These are phyloP conservation scores for Ennomos quercinarius DNA, from an alignment of 2,888 invertebrate genomes.

Conservation along the genomic window DNA sequence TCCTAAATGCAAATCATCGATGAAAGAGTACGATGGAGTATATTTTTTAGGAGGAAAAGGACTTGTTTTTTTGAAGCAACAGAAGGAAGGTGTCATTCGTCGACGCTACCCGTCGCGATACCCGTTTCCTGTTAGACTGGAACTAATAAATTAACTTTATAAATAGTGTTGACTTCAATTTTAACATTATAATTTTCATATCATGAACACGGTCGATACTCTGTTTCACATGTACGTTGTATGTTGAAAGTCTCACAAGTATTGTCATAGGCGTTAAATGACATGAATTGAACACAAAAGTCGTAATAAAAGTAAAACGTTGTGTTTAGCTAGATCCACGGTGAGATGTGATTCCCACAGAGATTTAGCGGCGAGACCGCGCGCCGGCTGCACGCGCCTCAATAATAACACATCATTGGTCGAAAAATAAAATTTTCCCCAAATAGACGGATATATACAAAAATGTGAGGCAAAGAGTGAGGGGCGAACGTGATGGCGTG, in stretches of 20 bases:
- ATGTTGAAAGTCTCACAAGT: background rate
- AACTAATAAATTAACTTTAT: slow-evolving; percentile 69
- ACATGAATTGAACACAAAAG: slow-evolving; percentile 14
- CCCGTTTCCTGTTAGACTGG: slow-evolving; percentile 71
- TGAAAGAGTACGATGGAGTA: slow-evolving; percentile 40
- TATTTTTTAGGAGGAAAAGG: slow-evolving; percentile 48
- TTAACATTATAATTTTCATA: slow-evolving; percentile 41
- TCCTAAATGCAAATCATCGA: slow-evolving; percentile 35
- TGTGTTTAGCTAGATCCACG: slow-evolving; percentile 53
- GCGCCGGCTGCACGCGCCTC: slow-evolving; percentile 82
- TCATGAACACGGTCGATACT: background rate
- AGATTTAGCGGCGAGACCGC: slow-evolving; percentile 77
- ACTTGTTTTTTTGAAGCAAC: slow-evolving; percentile 71
- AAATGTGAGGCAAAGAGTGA: slow-evolving; percentile 82
- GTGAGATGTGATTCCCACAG: slow-evolving; percentile 80
- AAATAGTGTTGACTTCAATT: slow-evolving; percentile 52
- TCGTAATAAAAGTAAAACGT: slow-evolving; percentile 37
- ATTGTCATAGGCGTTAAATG: slow-evolving; percentile 8
- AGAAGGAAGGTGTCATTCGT: slow-evolving; percentile 81
- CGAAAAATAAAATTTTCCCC: slow-evolving; percentile 85
- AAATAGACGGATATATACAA: slow-evolving; percentile 85
- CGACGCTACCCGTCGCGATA: slow-evolving; percentile 75
- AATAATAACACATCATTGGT: slow-evolving; percentile 84
- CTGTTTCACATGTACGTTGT: background rate
- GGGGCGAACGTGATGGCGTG: slow-evolving; percentile 83